Evolutionary conservation across 2,888 invertebrate species (phyloP), one percentile per base, ranked within the genome.

Genomic region (Pimpla rufipes): DNA sequence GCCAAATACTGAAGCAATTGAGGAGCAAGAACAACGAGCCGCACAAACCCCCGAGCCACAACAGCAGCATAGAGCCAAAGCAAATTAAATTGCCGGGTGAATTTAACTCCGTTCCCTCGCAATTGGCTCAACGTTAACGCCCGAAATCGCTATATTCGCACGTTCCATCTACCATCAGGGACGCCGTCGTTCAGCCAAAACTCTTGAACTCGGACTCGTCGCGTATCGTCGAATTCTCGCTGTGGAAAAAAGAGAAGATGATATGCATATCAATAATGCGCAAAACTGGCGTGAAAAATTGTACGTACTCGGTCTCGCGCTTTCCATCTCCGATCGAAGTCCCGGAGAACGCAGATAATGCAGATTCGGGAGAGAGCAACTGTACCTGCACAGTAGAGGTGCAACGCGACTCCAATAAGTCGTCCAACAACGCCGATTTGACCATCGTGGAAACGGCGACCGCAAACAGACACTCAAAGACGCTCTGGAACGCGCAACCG

Each of bases 41-140:
- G 1, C 88, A 91, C 79, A 92, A 92, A 71, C 91, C 91, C 7
- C 91, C 91, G 16, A 91, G 89, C 83, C 91, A 92, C 67, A 89
- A 88, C 81, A 91, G 88, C 0, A 87, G 88, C 71, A 77, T 91
- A 0, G 89, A 91, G 67, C 89, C 88, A 7, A 90, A 86, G 76
- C 79, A 52, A 11, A 86, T 67, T 42, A 90, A 87, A 78, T 91
- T 88, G n/a, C 74, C 84, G 0, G 80, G 80, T n/a, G 86, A 88
- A 23, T 90, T 85, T 47, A 85, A 89, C 78, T 76, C 88, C 0
- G 76, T 82, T 0, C 21, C 74, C 0, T 55, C 74, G 50, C 85
- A 78, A 70, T 55, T 75, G 5, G 42, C 73, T 6, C 74, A 18
- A 29, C 67, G 74, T 29, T 76, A 84, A 57, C 79, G 68, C 75